Evolutionary conservation across 2,888 invertebrate genomes (phyloP), one percentile per base, ranked within the genome.

Genomic region (Bombylius discolor): DNA sequence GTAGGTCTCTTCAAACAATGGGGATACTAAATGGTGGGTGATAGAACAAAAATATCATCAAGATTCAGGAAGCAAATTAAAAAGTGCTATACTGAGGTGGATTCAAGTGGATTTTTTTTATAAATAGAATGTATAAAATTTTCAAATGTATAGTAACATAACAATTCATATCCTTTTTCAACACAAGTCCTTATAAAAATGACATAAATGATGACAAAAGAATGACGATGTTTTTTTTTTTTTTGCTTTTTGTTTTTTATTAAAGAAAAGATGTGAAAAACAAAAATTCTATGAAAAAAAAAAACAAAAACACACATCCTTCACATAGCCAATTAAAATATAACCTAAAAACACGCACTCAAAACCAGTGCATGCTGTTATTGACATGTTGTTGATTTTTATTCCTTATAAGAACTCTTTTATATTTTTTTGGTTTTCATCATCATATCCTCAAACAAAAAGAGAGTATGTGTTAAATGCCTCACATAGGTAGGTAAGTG

Each of bases 281-380:
- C 1, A 42, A 11, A 42, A 36, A 4, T 36, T 36, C 34, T 7
- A 36, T 7, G 4, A 42, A 42, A 11, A 55, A 14, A 51, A 51
- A 42, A 34, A 52, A 13, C 32, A 51, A 8, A 46, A 55, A 47
- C n/a, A 31, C 8, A 23, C 14, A 47, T 14, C 4, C 8, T 47
- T 51, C 50, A 34, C 58, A 65, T 64, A 66, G 66, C 67, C 71
- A 72, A 72, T 72, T 72, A 72, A 70, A 70, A 69, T 62, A 65
- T 70, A 70, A 71, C 70, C 69, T 68, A 68, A 71, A 71, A 70
- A 68, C 67, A 66, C 65, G 61, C 60, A 58, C 48, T 44, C 44
- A 13, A 54, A 55, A 51, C 51, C 51, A 53, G 47, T 47, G 42
- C 47, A 50, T 51, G 11, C 13, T 44, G 44, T 44, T 44, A 13